Base-by-base conservation (phyloP, 2,888 invertebrate genomes). In the Philhelius pedissequus region DNA sequence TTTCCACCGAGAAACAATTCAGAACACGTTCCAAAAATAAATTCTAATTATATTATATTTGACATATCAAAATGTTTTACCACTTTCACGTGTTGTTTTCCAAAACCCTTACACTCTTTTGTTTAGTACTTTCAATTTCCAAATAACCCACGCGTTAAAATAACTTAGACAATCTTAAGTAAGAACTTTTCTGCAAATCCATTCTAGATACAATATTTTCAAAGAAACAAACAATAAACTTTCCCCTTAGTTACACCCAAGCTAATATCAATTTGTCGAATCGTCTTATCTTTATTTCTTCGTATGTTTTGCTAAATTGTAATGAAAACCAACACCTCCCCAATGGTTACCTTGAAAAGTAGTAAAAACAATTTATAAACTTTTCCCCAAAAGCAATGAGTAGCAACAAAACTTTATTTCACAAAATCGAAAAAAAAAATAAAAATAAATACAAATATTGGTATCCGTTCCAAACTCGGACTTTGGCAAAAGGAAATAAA, bases 191-290 rank as follows among this genome's bases (percentile, higher is more conserved):
- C 62, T 43, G 62, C 62, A 43, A 62, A 30, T 43, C 27, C 43
- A 62, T 25, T 43, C 38, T n/a, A 40, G 25, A n/a, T n/a, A n/a
- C n/a, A n/a, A n/a, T n/a, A n/a, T 60, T 40, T 30, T 45, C 80
- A 75, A 62, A 71, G 4, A 32, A 38, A 20, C 20, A 13, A 9
- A 54, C n/a, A 18, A 38, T 22, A 64, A 83, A 45, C 30, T 83
- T 83, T 54, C 48, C 43, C 35, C 32, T 5, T 38, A 38, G 69
- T 69, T 52, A 69, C 69, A 78, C 62, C 64, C 50, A 50, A 40
- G 70, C 74, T 64, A 64, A 75, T 83, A 79, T 74, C 79, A 83
- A 83, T 79, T 83, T 74, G 79, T 83, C 74, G 69, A 79, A 70
- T 66, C 71, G 79, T 78, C 64, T 70, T 77, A 77, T 68, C 66